Evolutionary conservation across 2,113 vertebrate species (phyloP), one percentile per base, ranked within the genome.

Genomic region (Todiramphus saurophagus): DNA sequence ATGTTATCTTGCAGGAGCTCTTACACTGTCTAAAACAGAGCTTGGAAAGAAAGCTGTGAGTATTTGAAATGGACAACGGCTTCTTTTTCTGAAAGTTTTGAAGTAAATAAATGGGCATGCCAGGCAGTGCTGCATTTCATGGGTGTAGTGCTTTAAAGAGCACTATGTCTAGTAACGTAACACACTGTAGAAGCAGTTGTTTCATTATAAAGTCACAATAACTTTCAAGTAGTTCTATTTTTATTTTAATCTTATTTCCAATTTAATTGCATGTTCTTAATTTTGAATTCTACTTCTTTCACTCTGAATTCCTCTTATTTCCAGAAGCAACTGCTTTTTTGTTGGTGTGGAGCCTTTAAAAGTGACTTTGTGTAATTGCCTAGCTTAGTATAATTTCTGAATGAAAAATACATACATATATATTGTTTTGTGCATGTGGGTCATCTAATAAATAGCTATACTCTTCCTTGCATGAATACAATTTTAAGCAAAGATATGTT

Each of bases 21-120:
- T 99, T 63, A 98, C 99, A 8, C 95, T 99, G 60, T 98, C 99
- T 67, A 99, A 99, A 98, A 99, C 98, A 82, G 99, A 99, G 92
- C 99, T 98, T 95, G 99, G 99, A 94, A 99, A 99, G 98, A 99
- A 99, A 99, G 99, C 99, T 97, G 99, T 99, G 97, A 99, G 99
- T 99, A 97, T 93, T 77, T 67, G 23, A 48, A 79, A 58, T 74
- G 56, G 56, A 53, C 80, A 53, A 82, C 0, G 2, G n/a, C 30
- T 59, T 16, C 23, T 74, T 78, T 75, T 43, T 69, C 67, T 80
- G 62, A 93, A 76, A 44, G 58, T 80, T 82, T 63, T 88, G 37
- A 90, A 93, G 69, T 16, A 6, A 74, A 41, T 33, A 76, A 92
- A 79, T 78, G 39, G 59, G 56, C 68, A 94, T 95, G 69, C 56